phyloP scores from a whole-genome alignment of 2,888 invertebrate genomes.

The Punctoribates punctum region DNA sequence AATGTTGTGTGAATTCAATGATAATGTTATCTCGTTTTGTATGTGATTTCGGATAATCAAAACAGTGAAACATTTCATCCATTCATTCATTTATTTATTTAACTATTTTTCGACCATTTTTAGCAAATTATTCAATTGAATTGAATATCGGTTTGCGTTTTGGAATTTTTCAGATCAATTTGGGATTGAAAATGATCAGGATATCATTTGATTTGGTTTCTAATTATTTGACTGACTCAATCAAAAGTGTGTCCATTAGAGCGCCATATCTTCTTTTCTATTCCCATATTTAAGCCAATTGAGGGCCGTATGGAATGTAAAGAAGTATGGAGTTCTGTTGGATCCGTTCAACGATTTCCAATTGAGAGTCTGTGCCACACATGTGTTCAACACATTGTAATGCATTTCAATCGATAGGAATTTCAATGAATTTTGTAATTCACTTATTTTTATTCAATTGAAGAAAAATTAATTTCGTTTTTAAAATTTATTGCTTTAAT shows the following conservation, averaged over 20 bases:
- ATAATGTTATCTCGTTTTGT: too few relatives aligned
- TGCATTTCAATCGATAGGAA: neutral
- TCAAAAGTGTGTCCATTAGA: constrained; percentile 36
- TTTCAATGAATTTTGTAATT: too few relatives aligned
- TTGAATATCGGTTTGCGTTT: too few relatives aligned
- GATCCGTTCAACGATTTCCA: neutral
- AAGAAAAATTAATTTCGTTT: too few relatives aligned
- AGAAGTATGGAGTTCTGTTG: constrained; percentile 72
- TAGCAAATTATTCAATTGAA: too few relatives aligned
- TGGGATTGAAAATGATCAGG: too few relatives aligned
- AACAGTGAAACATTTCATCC: too few relatives aligned
- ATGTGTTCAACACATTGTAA: neutral
- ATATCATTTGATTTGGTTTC: neutral
- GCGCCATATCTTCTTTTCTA: constrained; percentile 45
- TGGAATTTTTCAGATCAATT: too few relatives aligned
- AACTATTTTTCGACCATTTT: too few relatives aligned
- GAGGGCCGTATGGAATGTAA: constrained; percentile 66
- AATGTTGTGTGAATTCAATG: neutral
- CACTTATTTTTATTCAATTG: too few relatives aligned
- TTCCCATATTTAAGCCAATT: constrained; percentile 46
- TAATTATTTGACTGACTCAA: neutral
- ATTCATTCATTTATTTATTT: too few relatives aligned
- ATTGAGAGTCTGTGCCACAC: neutral
- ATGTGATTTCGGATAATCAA: neutral
- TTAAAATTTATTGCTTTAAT: neutral